phyloP scores from a whole-genome alignment of 2,888 invertebrate species.

The Galeopsomyia nigrocyanea region DNA sequence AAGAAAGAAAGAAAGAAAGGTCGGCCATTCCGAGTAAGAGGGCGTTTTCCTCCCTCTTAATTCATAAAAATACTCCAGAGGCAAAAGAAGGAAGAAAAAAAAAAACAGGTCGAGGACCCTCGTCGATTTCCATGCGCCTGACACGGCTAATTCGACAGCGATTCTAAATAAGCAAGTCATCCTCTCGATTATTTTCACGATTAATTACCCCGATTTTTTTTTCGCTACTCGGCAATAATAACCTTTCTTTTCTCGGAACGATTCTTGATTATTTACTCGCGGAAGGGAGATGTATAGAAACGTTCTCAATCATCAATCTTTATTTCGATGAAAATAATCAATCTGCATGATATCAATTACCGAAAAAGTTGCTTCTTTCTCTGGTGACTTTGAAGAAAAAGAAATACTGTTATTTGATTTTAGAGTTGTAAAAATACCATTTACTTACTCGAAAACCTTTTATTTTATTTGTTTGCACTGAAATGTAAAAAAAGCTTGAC shows the following conservation, averaged over 20 bases:
- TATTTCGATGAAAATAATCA: no score
- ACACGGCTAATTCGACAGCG: constrained; percentile 50
- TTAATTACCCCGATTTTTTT: constrained; percentile 45
- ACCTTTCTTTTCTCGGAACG: constrained; percentile 29
- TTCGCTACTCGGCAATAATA: constrained; percentile 34
- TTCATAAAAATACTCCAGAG: constrained; percentile 57
- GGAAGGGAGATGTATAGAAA: constrained; percentile 4
- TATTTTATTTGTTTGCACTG: no score
- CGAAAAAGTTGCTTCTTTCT: no score
- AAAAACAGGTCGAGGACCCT: constrained; percentile 45
- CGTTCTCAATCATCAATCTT: constrained; percentile 45
- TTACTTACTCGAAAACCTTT: no score
- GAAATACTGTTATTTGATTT: no score
- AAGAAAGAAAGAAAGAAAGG: background rate
- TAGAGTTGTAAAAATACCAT: no score
- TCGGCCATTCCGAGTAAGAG: background rate
- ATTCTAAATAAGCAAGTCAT: constrained; percentile 51
- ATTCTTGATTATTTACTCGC: constrained; percentile 39
- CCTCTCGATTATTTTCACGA: constrained; percentile 50
- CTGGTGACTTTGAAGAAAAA: constrained; percentile 25
- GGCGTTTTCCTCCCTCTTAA: constrained; percentile 56
- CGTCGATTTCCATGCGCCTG: constrained; percentile 45
- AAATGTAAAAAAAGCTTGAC: no score
- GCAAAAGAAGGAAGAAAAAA: constrained; percentile 42
- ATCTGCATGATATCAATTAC: no score